A percentile compares a stretch with the other conserved stretches of the same genome.
phyloP scores from a whole-genome alignment of 1,140 invertebrate genomes.

The Drosophila baimaii region DNA sequence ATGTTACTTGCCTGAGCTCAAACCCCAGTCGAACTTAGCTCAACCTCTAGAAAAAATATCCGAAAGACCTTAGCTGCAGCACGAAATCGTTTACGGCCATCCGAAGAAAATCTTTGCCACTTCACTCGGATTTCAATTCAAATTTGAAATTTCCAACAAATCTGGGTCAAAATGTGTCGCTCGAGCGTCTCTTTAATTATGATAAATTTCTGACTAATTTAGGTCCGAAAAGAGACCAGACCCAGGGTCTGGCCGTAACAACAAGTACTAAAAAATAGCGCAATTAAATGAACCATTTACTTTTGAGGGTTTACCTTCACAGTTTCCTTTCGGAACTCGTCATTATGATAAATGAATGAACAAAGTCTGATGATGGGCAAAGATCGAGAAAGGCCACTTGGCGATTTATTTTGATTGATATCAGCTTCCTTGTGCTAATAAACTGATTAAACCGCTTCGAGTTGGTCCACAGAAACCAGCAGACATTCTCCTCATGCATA shows the following conservation, averaged over 20 bases:
- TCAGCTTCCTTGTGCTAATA: slow-evolving; percentile 15
- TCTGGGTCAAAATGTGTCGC: slow-evolving; percentile 77
- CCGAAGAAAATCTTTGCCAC: slow-evolving; percentile 70
- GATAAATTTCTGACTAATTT: slow-evolving; percentile 60
- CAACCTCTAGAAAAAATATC: slow-evolving; percentile 51
- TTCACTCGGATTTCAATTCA: slow-evolving; percentile 38
- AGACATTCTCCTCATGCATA: slow-evolving; percentile 6
- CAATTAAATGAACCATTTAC: slow-evolving; percentile 52
- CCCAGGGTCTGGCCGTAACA: slow-evolving; percentile 41
- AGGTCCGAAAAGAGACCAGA: slow-evolving; percentile 38
- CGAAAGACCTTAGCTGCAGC: slow-evolving; percentile 47
- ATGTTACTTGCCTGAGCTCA: slow-evolving; percentile 52
- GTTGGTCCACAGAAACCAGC: not conserved
- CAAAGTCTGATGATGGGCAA: slow-evolving; percentile 3
- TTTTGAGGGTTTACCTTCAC: slow-evolving; percentile 38
- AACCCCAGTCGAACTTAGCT: slow-evolving; percentile 35
- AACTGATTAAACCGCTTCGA: not conserved
- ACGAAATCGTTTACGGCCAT: slow-evolving; percentile 56
- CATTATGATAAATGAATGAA: slow-evolving; percentile 30
- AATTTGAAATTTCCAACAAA: slow-evolving; percentile 47
- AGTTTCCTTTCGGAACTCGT: slow-evolving; percentile 41
- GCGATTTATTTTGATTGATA: slow-evolving; percentile 8
- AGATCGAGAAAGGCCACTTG: not conserved
- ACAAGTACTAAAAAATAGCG: slow-evolving; percentile 36
- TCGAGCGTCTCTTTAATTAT: slow-evolving; percentile 65